Base-by-base conservation (phyloP, 2,797 vertebrate genomes). In the Limnodromus scolopaceus region DNA sequence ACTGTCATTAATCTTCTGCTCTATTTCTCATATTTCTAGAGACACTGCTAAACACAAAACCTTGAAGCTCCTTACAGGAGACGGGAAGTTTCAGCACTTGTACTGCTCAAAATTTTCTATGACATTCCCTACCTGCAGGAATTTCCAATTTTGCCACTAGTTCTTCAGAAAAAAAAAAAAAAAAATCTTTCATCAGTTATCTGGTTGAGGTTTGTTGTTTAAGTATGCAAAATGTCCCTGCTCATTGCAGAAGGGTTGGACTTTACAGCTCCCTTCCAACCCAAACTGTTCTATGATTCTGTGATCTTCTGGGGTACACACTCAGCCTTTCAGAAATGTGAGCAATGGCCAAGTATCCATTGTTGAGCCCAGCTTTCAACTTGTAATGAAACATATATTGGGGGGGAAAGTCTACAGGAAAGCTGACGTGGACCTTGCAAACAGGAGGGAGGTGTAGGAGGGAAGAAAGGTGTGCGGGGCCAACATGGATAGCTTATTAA, bases 1-100 rank as follows among this genome's bases (percentile, higher is more conserved):
- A 71, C 27, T 91, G 64, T 61, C 53, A 85, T 94, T 97, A 28
- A 92, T 87, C 87, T 87, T 78, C 89, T 87, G 36, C 13, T 9
- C 36, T 83, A 89, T 65, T 90, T 93, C 94, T 95, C 91, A 91
- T 94, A 92, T 88, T 87, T 80, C 57, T 57, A 58, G 27, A 79
- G 15, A 66, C 34, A 60, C 5, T 30, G 32, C n/a, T 76, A 80
- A 81, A 93, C 90, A 55, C 8, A 84, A 94, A 84, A 54, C 55
- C 27, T 65, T 51, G 11, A 82, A 86, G 27, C 13, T 81, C 28
- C 69, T 92, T 79, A 76, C 20, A 24, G 5, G 16, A 66, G 27
- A 91, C 32, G 11, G 23, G 36, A 92, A 76, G 6, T 63, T 86
- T 65, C 19, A 84, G 46, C 25, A 28, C 22, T 63, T 55, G 13